These are phyloP conservation scores for Oligia latruncula DNA, from an alignment of 2,888 invertebrate genomes.

Conservation along the genomic window DNA sequence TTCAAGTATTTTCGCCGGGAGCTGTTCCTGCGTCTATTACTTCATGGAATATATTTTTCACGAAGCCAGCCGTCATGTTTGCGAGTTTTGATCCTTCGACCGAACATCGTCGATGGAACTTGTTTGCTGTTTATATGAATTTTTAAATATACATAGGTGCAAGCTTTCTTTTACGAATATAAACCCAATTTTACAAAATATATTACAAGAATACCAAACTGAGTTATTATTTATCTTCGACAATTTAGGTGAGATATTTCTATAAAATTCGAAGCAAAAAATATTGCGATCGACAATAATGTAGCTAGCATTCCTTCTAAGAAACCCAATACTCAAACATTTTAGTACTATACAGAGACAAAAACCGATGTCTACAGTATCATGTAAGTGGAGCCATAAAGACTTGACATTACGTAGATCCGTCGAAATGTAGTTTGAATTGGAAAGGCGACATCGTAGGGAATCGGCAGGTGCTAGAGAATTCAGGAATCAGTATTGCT, in stretches of 20 bases:
- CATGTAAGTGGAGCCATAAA: slow-evolving; percentile 57
- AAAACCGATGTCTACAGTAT: slow-evolving; percentile 32
- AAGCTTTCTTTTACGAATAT: neutral
- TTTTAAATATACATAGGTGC: neutral
- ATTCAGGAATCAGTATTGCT: slow-evolving; percentile 80
- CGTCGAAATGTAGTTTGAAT: slow-evolving; percentile 79
- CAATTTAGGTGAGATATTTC: neutral
- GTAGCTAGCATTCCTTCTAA: slow-evolving; percentile 19
- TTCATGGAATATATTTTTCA: slow-evolving; percentile 80
- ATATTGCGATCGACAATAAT: neutral
- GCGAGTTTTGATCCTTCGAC: slow-evolving; percentile 70
- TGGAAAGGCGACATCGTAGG: slow-evolving; percentile 75
- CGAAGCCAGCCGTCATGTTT: slow-evolving; percentile 73
- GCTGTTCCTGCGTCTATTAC: slow-evolving; percentile 63
- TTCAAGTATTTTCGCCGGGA: slow-evolving; percentile 73
- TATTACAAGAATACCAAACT: neutral
- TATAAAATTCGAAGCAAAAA: slow-evolving; percentile 12
- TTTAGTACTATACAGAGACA: slow-evolving; percentile 25
- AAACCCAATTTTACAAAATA: neutral
- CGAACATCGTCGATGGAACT: slow-evolving; percentile 59
- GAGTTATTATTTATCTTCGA: neutral
- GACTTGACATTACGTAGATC: slow-evolving; percentile 56
- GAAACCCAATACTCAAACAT: slow-evolving; percentile 34
- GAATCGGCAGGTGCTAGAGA: slow-evolving; percentile 81
- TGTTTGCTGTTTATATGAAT: slow-evolving; percentile 47